Evolutionary conservation across 2,113 vertebrate genomes (phyloP).

Genomic region (Trinectes maculatus): DNA sequence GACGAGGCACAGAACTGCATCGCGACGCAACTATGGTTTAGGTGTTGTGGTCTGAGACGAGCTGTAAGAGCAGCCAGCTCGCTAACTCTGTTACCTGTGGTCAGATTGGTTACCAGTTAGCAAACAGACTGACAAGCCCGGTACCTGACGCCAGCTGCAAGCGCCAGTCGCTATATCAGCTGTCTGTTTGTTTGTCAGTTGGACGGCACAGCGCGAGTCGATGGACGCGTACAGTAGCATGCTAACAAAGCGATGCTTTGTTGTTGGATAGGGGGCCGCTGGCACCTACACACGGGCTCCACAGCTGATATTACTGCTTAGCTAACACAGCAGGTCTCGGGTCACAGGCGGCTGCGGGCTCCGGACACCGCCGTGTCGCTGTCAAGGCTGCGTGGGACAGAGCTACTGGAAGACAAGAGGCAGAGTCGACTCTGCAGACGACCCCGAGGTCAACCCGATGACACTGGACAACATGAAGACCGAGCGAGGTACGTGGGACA

Average conservation of each 20-base stretch:
- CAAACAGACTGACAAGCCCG: conserved; percentile 31
- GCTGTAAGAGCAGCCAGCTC: conserved; percentile 39
- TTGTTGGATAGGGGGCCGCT: conserved; percentile 76
- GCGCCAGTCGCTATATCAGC: conserved; percentile 40
- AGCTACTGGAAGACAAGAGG: background rate
- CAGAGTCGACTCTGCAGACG: conserved; percentile 36
- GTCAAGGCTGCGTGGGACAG: conserved; percentile 44
- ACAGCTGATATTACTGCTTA: conserved; percentile 70
- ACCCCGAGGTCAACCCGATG: conserved; percentile 68
- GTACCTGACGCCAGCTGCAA: background rate
- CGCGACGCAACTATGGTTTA: conserved; percentile 52
- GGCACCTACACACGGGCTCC: conserved; percentile 63
- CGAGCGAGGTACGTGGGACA: conserved; percentile 88
- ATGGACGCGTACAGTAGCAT: conserved; percentile 75
- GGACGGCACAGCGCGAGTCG: conserved; percentile 61
- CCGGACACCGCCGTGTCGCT: conserved; percentile 46
- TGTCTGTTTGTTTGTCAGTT: conserved; percentile 57
- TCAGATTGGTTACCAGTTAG: conserved; percentile 41
- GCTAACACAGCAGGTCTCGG: conserved; percentile 57
- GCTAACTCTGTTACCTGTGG: conserved; percentile 39
- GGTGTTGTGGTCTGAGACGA: conserved; percentile 63
- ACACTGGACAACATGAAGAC: conserved; percentile 92
- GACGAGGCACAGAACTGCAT: conserved; percentile 51
- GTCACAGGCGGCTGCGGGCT: conserved; percentile 30
- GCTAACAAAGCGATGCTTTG: conserved; percentile 80